Base-by-base conservation (phyloP, 2,888 invertebrate genomes). In the Podotricha telesiphe region DNA sequence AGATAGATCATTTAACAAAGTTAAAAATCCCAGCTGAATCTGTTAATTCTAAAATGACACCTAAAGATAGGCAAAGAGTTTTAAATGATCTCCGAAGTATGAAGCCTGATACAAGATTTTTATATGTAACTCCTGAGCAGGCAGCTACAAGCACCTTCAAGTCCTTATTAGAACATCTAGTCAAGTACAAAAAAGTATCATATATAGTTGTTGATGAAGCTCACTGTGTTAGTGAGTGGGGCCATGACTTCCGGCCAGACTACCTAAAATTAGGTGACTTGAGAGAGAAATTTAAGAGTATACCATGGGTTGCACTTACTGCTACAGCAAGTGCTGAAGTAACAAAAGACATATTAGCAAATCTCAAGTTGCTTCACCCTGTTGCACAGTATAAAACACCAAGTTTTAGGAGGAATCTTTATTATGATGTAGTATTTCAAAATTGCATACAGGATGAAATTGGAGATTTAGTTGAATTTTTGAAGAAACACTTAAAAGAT, bases 191-290 rank as follows among this genome's bases (percentile, higher is more conserved):
- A 67, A 96, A 97, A 82, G 88, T 99, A 5, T 96, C 97, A 0
- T 98, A 97, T 86, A 95, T 99, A 78, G 96, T 99, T 22, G 96
- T 99, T 13, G 99, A 99, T 89, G 99, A 99, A 92, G 99, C 98
- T 1, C 99, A 99, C 89, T 99, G 99, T 91, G 98, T 99, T 0
- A 98, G 98, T 79, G 97, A 99, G 80, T 99, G 99, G 99, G 99
- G 99, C 0, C 99, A 99, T 89, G 99, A 99, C 87, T 99, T 99
- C 86, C 94, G 98, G 8, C 98, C 98, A 0, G 98, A 98, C 86
- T 99, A 99, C 86, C 93, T 99, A 22, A 97, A 98, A 86, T 91
- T 99, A 28, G 98, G 98, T 15, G 78, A 85, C 65, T 77, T 93
- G 51, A 81, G 92, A 78, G 93, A 92, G 71, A 83, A 82, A 73